Percentiles rank a stretch among this genome's conserved stretches.
Evolutionary conservation across 2,888 invertebrate genomes (phyloP).

Genomic region (Epistrophe eligans): DNA sequence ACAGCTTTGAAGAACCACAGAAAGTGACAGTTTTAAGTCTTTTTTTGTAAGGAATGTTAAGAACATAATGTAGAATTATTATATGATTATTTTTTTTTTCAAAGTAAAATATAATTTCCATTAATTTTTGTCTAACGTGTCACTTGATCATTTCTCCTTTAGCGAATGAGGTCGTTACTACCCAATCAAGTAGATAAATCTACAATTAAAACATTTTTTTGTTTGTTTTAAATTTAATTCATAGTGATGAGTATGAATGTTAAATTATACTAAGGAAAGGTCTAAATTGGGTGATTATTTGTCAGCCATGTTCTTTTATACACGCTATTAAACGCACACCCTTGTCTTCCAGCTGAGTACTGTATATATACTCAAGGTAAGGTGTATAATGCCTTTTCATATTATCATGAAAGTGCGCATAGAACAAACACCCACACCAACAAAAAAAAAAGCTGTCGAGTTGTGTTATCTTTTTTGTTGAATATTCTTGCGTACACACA

Average conservation of each 20-base stretch:
- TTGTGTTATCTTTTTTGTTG: conserved; percentile 37
- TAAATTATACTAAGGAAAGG: conserved; percentile 10
- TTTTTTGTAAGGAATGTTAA: neutral
- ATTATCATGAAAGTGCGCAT: neutral
- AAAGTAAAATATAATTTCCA: neutral
- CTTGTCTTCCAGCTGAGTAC: neutral
- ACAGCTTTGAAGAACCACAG: no score
- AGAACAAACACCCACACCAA: conserved; percentile 4
- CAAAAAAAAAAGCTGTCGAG: conserved; percentile 15
- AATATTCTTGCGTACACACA: conserved; percentile 42
- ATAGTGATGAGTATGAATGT: conserved; percentile 23
- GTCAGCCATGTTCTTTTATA: conserved; percentile 12
- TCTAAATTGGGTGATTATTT: conserved; percentile 30
- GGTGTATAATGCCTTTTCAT: neutral
- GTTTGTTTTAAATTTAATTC: neutral
- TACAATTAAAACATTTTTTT: conserved; percentile 11
- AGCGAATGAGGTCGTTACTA: neutral
- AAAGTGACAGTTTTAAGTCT: no score
- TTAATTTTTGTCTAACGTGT: neutral
- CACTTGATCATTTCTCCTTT: neutral
- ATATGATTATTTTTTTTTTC: neutral
- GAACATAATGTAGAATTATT: neutral
- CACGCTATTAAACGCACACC: conserved; percentile 30
- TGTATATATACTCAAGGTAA: neutral
- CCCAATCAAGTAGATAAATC: neutral